Percentiles rank a stretch among this genome's conserved stretches.
These are phyloP conservation scores for Oreochromis tanganicae DNA, from an alignment of 2,113 vertebrate genomes.

Conservation along the genomic window DNA sequence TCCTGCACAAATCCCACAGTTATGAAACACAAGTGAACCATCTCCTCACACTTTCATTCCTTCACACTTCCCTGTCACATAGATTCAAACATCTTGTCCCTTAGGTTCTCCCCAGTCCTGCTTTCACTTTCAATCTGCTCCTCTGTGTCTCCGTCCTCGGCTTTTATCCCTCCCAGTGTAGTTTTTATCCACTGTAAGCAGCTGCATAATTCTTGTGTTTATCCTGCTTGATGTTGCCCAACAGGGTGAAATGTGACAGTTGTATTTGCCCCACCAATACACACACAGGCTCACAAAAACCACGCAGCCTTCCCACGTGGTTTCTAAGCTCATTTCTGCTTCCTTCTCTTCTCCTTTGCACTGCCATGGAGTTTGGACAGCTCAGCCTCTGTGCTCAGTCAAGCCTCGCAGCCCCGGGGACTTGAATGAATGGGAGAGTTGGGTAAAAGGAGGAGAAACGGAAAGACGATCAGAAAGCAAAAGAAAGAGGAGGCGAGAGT, in stretches of 20 bases:
- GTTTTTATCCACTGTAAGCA: not conserved
- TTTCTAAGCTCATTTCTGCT: constrained; percentile 16
- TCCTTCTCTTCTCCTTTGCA: constrained; percentile 32
- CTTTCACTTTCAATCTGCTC: constrained; percentile 26
- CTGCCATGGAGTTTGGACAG: constrained; percentile 59
- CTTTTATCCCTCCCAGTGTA: constrained; percentile 26
- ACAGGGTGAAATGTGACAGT: constrained; percentile 55
- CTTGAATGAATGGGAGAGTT: constrained; percentile 17
- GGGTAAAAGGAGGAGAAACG: constrained; percentile 38
- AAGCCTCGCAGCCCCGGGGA: constrained; percentile 64
- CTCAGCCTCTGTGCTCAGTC: constrained; percentile 67
- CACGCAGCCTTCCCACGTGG: not conserved
- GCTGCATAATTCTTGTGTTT: constrained; percentile 54
- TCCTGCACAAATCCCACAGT: not conserved
- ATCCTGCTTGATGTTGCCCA: constrained; percentile 50
- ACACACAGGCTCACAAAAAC: not conserved
- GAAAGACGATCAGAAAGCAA: constrained; percentile 22
- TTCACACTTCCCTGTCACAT: constrained; percentile 13
- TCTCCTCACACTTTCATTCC: not conserved
- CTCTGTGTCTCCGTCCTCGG: not conserved
- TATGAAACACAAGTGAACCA: not conserved
- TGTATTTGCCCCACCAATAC: constrained; percentile 1
- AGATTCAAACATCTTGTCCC: constrained; percentile 26
- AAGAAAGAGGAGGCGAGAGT: constrained; percentile 14
- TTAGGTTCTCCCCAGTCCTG: not conserved